phyloP scores from a whole-genome alignment of 1,140 invertebrate genomes.

The Pseudomyrmex cubaensis region DNA sequence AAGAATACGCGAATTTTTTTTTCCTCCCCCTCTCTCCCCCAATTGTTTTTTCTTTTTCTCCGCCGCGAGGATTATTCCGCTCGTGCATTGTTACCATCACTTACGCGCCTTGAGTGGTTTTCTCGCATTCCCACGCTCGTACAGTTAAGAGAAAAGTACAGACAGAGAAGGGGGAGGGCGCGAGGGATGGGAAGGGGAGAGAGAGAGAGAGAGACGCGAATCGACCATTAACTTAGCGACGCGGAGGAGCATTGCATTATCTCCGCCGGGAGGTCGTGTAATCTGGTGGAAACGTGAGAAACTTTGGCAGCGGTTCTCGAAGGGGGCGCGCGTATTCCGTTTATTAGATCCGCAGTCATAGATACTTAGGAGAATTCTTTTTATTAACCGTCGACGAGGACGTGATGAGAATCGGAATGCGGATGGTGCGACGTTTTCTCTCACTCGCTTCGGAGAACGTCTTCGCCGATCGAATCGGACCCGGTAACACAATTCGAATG shows the following conservation, averaged over 20 bases:
- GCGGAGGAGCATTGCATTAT: slow-evolving; percentile 24
- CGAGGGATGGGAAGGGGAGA: background rate
- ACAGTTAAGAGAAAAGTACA: slow-evolving; percentile 15
- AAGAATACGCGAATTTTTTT: background rate
- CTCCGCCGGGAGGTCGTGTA: slow-evolving; percentile 36
- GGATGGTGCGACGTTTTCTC: too few species aligned
- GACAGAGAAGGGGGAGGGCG: background rate
- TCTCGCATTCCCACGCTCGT: slow-evolving; percentile 15
- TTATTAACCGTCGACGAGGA: slow-evolving; percentile 48
- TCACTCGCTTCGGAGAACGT: background rate
- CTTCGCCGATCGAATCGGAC: background rate
- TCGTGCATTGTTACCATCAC: background rate
- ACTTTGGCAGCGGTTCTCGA: slow-evolving; percentile 38
- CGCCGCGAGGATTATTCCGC: slow-evolving; percentile 2
- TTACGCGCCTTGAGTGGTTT: background rate
- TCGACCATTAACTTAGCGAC: slow-evolving; percentile 47
- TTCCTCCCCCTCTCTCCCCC: background rate
- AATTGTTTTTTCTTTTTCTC: background rate
- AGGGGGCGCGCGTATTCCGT: slow-evolving; percentile 20
- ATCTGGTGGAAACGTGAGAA: slow-evolving; percentile 42
- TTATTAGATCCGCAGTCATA: slow-evolving; percentile 28
- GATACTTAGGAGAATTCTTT: slow-evolving; percentile 55
- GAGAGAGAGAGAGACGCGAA: background rate
- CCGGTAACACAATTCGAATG: slow-evolving; percentile 13
- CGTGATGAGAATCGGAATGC: slow-evolving; percentile 42